Evolutionary conservation across 1,140 invertebrate species (phyloP).

Genomic region (Orussus abietinus): DNA sequence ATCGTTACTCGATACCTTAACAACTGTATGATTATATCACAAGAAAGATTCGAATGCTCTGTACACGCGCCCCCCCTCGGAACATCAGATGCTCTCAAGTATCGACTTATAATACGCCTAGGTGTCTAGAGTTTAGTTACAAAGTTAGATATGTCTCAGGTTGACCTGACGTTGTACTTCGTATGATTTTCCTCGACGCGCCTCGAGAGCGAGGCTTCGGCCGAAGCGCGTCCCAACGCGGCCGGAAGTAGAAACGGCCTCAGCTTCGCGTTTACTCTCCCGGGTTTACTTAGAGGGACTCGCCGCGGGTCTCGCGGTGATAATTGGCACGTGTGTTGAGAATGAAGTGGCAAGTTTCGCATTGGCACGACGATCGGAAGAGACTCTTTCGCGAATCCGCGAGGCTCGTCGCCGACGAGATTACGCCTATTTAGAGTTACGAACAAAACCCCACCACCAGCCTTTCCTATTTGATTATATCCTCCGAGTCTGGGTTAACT

Average conservation of each 20-base stretch:
- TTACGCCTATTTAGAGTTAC: neutral
- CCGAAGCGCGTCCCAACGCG: neutral
- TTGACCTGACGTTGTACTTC: slow-evolving; percentile 51
- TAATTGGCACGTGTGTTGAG: slow-evolving; percentile 51
- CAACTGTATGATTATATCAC: slow-evolving; percentile 54
- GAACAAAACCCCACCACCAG: slow-evolving; percentile 11
- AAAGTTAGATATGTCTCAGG: slow-evolving; percentile 54
- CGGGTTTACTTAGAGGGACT: no score
- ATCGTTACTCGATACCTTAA: slow-evolving; percentile 37
- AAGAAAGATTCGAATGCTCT: slow-evolving; percentile 55
- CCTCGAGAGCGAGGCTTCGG: neutral
- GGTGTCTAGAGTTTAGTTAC: slow-evolving; percentile 47
- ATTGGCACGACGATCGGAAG: slow-evolving; percentile 42
- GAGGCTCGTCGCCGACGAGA: no score
- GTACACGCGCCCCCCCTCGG: slow-evolving; percentile 41
- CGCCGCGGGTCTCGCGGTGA: no score
- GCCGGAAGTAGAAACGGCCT: no score
- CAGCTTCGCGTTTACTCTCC: no score
- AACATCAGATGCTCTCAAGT: slow-evolving; percentile 45
- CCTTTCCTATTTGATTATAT: slow-evolving; percentile 3
- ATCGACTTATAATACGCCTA: slow-evolving; percentile 33
- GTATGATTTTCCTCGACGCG: slow-evolving; percentile 34
- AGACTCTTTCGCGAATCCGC: slow-evolving; percentile 7
- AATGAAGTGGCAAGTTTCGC: slow-evolving; percentile 46
- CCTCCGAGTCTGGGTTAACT: neutral